phyloP scores from a whole-genome alignment of 2,797 vertebrate genomes.

The Manis crassicaudata region DNA sequence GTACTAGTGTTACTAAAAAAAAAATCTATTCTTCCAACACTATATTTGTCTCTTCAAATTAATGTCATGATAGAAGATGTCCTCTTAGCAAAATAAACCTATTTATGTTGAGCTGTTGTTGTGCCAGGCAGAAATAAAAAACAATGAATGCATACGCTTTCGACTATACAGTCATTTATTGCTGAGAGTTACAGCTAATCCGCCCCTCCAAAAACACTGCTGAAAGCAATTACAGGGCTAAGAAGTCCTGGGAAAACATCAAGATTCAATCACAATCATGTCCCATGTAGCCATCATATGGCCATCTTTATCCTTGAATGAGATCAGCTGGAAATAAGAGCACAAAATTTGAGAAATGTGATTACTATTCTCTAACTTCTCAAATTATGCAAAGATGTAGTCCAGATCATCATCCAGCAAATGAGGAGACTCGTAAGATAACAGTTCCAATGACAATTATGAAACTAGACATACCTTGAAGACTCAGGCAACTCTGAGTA shows the following conservation, averaged over 20 bases:
- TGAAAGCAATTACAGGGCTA: not conserved
- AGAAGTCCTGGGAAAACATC: not conserved
- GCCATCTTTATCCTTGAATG: conserved; percentile 49
- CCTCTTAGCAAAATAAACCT: conserved; percentile 11
- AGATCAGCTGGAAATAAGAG: not conserved
- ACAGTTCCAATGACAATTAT: not conserved
- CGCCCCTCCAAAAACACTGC: not conserved
- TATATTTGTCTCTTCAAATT: conserved; percentile 9
- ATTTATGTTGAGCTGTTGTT: not conserved
- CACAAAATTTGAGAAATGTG: conserved; percentile 1
- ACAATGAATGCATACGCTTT: not conserved
- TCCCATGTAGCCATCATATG: not conserved
- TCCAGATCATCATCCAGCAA: conserved; percentile 63
- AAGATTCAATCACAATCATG: not conserved
- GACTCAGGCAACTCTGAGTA: conserved; percentile 37
- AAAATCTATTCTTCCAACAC: conserved; percentile 22
- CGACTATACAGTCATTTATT: not conserved
- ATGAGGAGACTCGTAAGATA: conserved; percentile 57
- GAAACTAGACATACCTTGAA: conserved; percentile 57
- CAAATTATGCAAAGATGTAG: not conserved
- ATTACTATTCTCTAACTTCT: not conserved
- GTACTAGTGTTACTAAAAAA: not conserved
- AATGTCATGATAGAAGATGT: not conserved
- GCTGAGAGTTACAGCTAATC: not conserved
- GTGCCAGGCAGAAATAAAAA: not conserved